Base-by-base conservation (phyloP, 2,888 invertebrate genomes). In the Tolmerus cingulatus region DNA sequence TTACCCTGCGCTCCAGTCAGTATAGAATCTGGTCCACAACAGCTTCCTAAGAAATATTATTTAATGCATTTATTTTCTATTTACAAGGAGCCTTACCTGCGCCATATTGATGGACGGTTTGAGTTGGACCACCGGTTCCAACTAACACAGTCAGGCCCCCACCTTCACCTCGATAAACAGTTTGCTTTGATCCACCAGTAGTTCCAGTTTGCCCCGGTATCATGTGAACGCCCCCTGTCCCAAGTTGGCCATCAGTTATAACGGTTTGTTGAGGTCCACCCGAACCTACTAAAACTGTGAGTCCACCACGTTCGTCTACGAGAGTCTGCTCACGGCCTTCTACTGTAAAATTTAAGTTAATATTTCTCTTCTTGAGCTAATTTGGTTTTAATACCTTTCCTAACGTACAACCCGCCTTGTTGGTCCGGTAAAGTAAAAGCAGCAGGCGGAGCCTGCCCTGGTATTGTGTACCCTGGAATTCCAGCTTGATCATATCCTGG, bases 191-290 rank as follows among this genome's bases (percentile, higher is more conserved):
- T 0, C 81, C 14, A 27, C 66, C 66, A 27, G 12, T 4, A 66
- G 23, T 2, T 66, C 66, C 66, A 1, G 27, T 19, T 2, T 66
- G 66, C 1, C 66, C 66, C 12, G 66, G 88, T 43, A 88, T 86
- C 43, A 89, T 30, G n/a, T 89, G 88, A n/a, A 88, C 43, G 9
- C 82, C 84, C 0, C 88, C 89, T 40, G 84, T 77, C 12, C 87
- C 66, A 2, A 85, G 88, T 57, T 87, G 88, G 8, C 89, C 87
- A 74, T 87, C 88, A 34, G 88, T 88, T 34, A 88, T 87, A 27
- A 89, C 88, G 19, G 89, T 89, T 88, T 89, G 89, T 12, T 87
- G 87, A 9, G 89, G 89, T 9, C 89, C 89, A 12, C 89, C 89
- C 2, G 89, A 89, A n/a, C 89, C 89, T 51, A 89, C 89, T 55